A percentile compares a stretch with the other conserved stretches of the same genome.
Evolutionary conservation across 92 coral and sea anemone species (phyloP).

Genomic region (Muricea muricata): DNA sequence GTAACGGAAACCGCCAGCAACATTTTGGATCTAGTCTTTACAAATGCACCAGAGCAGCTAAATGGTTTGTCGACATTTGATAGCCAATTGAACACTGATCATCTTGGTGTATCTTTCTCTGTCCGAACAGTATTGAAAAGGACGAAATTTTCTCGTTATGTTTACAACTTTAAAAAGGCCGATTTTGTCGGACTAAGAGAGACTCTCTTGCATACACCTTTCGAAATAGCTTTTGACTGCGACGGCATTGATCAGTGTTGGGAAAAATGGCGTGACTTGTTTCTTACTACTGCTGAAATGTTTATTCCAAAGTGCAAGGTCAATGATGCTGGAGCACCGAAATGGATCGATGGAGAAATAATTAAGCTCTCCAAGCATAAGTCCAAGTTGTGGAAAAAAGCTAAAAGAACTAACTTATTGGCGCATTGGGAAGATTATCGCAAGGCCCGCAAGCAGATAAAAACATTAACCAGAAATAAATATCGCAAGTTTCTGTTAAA

Average conservation of each 20-base stretch:
- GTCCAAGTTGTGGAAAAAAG: slow-evolving; percentile 1
- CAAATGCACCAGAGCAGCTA: slow-evolving; percentile 60
- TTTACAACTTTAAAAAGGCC: slow-evolving; percentile 60
- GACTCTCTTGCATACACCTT: slow-evolving; percentile 20
- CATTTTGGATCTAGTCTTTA: slow-evolving; percentile 51
- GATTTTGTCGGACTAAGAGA: slow-evolving; percentile 51
- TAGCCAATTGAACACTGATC: slow-evolving; percentile 53
- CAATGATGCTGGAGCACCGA: slow-evolving; percentile 51
- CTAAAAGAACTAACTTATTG: slow-evolving; percentile 26
- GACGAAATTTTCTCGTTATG: slow-evolving; percentile 33
- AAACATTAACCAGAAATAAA: slow-evolving; percentile 41
- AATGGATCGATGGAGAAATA: slow-evolving; percentile 70
- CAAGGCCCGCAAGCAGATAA: slow-evolving; percentile 22
- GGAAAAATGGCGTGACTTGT: slow-evolving; percentile 54
- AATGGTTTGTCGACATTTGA: slow-evolving; percentile 54
- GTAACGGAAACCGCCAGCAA: slow-evolving; percentile 49
- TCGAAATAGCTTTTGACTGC: slow-evolving; percentile 40
- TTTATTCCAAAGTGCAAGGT: slow-evolving; percentile 15
- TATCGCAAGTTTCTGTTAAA: slow-evolving; percentile 29
- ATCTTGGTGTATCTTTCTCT: slow-evolving; percentile 50
- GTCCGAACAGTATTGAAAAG: slow-evolving; percentile 45
- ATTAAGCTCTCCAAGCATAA: slow-evolving; percentile 32
- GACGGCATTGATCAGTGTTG: slow-evolving; percentile 34
- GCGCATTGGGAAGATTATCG: slow-evolving; percentile 25
- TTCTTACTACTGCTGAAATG: slow-evolving; percentile 47